Evolutionary conservation across 1,140 invertebrate species (phyloP), one percentile per base, ranked within the genome.

Genomic region (Philotrypesis tridentata): DNA sequence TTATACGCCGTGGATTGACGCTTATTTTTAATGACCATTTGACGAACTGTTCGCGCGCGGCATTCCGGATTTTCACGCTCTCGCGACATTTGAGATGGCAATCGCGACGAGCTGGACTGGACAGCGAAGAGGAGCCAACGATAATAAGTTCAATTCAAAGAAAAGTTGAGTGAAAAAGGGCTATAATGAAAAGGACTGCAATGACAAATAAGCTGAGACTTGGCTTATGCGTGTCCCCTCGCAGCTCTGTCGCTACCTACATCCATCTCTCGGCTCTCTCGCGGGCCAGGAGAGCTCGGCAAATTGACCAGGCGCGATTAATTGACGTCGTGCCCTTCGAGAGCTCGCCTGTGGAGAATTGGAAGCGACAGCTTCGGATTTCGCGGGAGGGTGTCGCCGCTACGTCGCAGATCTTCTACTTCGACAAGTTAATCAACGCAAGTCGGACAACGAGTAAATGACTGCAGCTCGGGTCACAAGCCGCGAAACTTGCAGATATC

Each of bases 291-390:
- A 14, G 48, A 71, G 72, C 67, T 79, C 82, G 71, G 83, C 76
- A 87, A 86, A 85, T 86, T 85, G 86, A 85, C 85, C 79, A 63
- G 83, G 82, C 71, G 83, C 85, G 86, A 87, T 86, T 87, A 87
- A 88, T 88, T 86, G 84, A 85, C 85, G 85, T 82, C 85, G 85
- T 83, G 86, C 86, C 86, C 85, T 84, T 80, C 76, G 85, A 87
- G 85, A 86, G 83, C 33, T 55, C 27, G 80, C 85, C 61, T 82
- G 84, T 83, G 80, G 83, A 86, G 84, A 86, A n/a, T 87, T 86
- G 83, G 85, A 86, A 86, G 78, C 83, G 87, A 87, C 87, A 85
- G 85, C 80, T 84, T 82, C 82, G 83, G 80, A 87, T 86, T 87
- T 84, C 48, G 48, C 48, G 48, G n/a, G n/a, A 55, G 48, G 48